Evolutionary conservation across 2,888 invertebrate species (phyloP).

Genomic region (Dolichomitus sp.): DNA sequence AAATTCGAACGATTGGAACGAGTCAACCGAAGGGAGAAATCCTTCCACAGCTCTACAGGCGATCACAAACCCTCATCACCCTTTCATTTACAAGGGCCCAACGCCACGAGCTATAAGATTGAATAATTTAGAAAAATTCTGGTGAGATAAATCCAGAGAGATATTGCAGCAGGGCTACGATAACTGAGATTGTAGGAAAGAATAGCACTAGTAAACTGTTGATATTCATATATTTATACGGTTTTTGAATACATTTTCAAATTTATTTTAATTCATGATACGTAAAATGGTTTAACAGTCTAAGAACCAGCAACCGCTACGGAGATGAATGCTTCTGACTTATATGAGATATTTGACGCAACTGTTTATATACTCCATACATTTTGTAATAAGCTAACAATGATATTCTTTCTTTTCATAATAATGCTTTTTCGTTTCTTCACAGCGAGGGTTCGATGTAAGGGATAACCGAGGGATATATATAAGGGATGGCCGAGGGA

Average conservation of each 20-base stretch:
- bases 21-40: slow-evolving; percentile 32
- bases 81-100: slow-evolving; percentile 45
- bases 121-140: slow-evolving; percentile 43
- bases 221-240: neutral
- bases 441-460: too few species aligned
- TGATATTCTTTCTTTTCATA: too few species aligned
- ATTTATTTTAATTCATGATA: neutral
- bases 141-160: slow-evolving; percentile 2
- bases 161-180: neutral
- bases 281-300: neutral
- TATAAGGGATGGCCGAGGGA: too few species aligned
- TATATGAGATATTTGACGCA: too few species aligned
- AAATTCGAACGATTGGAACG: slow-evolving; percentile 48
- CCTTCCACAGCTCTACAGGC: slow-evolving; percentile 11
- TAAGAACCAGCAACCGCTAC: too few species aligned
- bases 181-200: neutral
- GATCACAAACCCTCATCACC: slow-evolving; percentile 22
- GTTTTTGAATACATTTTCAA: neutral
- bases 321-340: too few species aligned
- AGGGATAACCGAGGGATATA: too few species aligned
- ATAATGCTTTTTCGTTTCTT: too few species aligned
- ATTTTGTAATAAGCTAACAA: too few species aligned
- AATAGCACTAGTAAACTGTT: neutral
- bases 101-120: slow-evolving; percentile 28
- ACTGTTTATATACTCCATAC: too few species aligned